Conservation (phyloP, 2,888 invertebrate species). For the Laothoe populi region DNA sequence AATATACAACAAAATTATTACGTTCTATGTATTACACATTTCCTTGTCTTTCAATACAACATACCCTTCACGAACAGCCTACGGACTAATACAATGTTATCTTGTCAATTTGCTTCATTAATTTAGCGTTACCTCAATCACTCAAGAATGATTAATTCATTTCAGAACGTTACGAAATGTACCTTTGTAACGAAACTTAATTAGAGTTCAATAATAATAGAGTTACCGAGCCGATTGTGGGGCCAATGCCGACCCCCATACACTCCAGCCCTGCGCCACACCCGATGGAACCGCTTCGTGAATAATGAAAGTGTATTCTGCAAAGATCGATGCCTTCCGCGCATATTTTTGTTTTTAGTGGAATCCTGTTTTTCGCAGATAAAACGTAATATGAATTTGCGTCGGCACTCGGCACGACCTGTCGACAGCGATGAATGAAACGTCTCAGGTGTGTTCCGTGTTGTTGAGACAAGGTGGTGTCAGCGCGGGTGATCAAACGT, state of each 20-base stretch:
- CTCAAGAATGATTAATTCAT: constrained; percentile 7
- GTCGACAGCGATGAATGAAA: constrained; percentile 1
- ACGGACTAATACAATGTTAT: background rate
- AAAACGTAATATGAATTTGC: constrained; percentile 27
- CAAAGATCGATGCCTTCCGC: constrained; percentile 31
- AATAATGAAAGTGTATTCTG: constrained; percentile 39
- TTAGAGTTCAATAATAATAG: background rate
- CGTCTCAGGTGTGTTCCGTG: constrained; percentile 6
- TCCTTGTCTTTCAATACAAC: background rate
- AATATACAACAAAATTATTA: background rate
- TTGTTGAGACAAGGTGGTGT: background rate
- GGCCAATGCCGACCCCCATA: background rate
- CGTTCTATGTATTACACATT: background rate
- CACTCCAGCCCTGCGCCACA: constrained; percentile 4
- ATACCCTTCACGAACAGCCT: background rate
- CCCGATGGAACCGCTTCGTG: constrained; percentile 28
- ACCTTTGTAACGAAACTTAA: background rate
- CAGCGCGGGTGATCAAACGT: background rate
- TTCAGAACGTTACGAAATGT: background rate
- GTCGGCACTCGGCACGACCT: background rate
- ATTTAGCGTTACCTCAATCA: background rate
- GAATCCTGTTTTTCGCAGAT: constrained; percentile 26
- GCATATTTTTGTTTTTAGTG: constrained; percentile 30
- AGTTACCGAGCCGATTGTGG: background rate
- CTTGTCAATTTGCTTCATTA: constrained; percentile 1